A percentile compares a stretch with the other conserved stretches of the same genome.
Conservation (phyloP, 2,113 vertebrate species). For the Rhea americana region DNA sequence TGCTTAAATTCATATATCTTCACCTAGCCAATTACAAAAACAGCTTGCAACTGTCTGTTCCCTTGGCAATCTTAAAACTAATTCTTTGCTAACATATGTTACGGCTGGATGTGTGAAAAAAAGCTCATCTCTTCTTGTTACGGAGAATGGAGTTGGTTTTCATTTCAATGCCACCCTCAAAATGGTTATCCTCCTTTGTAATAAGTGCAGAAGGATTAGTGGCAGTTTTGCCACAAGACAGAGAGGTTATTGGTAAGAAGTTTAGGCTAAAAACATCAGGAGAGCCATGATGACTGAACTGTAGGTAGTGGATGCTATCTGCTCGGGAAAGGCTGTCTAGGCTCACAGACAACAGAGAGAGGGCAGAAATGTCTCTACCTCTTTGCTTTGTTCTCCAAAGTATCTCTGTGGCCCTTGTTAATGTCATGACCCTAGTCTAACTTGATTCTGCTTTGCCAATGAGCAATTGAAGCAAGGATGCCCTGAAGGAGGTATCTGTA, state of each 20-base stretch:
- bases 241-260: background rate
- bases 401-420: background rate
- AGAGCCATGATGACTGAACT: background rate
- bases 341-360: background rate
- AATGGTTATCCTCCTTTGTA: background rate
- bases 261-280: background rate
- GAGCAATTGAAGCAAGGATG: background rate
- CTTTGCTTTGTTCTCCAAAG: background rate
- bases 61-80: background rate
- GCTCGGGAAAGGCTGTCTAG: background rate
- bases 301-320: fast-evolving
- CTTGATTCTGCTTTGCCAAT: background rate
- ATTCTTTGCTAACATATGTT: background rate
- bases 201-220: background rate
- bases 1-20: background rate
- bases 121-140: background rate
- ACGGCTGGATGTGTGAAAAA: background rate
- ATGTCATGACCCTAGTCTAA: background rate
- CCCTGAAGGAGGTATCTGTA: background rate
- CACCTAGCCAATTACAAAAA: background rate
- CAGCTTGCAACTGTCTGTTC: background rate
- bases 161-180: background rate
- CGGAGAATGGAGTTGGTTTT: background rate
- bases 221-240: background rate
- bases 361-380: background rate